These are phyloP conservation scores for Gasteruption jaculator DNA, from an alignment of 2,888 invertebrate genomes.

Conservation along the genomic window DNA sequence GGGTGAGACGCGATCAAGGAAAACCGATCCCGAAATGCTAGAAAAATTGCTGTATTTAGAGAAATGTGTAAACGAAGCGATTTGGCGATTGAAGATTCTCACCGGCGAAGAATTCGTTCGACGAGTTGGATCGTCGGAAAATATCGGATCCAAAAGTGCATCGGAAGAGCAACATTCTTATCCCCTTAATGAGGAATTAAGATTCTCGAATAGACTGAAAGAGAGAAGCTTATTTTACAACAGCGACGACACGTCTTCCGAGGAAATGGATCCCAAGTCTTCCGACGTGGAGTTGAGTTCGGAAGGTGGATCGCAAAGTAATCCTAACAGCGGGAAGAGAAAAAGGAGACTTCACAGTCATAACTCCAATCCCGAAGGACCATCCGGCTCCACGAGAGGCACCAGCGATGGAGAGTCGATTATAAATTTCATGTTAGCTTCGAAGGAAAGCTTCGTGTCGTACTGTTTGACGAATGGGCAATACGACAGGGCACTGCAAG, in stretches of 20 bases:
- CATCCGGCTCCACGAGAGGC: conserved; percentile 31
- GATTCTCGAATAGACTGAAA: conserved; percentile 21
- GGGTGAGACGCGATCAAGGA: too few species aligned
- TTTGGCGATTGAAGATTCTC: conserved; percentile 71
- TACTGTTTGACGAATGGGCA: conserved; percentile 72
- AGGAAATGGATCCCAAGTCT: conserved; percentile 31
- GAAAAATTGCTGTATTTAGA: too few species aligned
- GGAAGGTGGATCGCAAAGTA: conserved; percentile 42
- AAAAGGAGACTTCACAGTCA: conserved; percentile 45
- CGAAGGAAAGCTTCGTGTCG: conserved; percentile 71
- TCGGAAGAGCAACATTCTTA: background rate
- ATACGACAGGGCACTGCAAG: conserved; percentile 71
- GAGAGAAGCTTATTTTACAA: conserved; percentile 34
- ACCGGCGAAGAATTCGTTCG: conserved; percentile 56
- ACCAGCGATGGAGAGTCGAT: conserved; percentile 51
- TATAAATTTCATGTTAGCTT: conserved; percentile 68
- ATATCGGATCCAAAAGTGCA: background rate
- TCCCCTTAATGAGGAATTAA: conserved; percentile 29
- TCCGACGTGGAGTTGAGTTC: conserved; percentile 35
- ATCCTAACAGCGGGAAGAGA: conserved; percentile 51
- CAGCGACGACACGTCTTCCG: conserved; percentile 28
- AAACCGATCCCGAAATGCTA: too few species aligned
- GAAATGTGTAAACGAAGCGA: conserved; percentile 62
- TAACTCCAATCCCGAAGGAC: conserved; percentile 3
- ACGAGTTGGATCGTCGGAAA: conserved; percentile 32